Evolutionary conservation across 2,113 vertebrate species (phyloP), one percentile per base, ranked within the genome.

Genomic region (Lepisosteus osseus): DNA sequence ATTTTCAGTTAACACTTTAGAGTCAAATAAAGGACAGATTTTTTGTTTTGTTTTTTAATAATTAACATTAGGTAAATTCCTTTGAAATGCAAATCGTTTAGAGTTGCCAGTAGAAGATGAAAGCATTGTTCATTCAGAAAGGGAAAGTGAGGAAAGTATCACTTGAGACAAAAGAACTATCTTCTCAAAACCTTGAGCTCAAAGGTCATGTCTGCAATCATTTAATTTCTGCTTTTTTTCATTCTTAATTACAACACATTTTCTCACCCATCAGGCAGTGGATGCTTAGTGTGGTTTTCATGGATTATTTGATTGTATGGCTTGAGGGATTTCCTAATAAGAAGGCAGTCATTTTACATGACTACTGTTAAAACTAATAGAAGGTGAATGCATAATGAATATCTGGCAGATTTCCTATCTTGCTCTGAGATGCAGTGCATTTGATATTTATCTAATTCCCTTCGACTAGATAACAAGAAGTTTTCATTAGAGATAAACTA

Each of bases 151-250:
- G 67, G 70, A 64, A 14, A 70, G 43, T 61, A 42, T 59, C 59
- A 69, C 69, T 69, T 63, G 44, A 57, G 65, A 42, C 13, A 43
- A 71, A 65, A 72, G 65, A 61, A 57, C 72, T 64, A 77, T 75
- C 75, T 72, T 56, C 61, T 69, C 14, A 51, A n/a, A 67, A 72
- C 71, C 44, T 57, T 47, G 12, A 56, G 66, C 71, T 72, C 51
- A 77, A 73, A 79, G 78, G 78, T 79, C 78, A 77, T 68, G 65
- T 77, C 78, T 75, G 72, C 75, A 79, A 65, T 69, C 71, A n/a
- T 66, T 74, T 72, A 61, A 67, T 72, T 74, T 72, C 44, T 17
- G 62, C 47, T 51, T 17, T 72, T 72, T 40, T 68, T 69, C 65
- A 69, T 72, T 72, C 71, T 77, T 70, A 70, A 72, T 70, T 79